Conservation (phyloP, 1,140 invertebrate genomes). For the Tetragnatha versicolor region DNA sequence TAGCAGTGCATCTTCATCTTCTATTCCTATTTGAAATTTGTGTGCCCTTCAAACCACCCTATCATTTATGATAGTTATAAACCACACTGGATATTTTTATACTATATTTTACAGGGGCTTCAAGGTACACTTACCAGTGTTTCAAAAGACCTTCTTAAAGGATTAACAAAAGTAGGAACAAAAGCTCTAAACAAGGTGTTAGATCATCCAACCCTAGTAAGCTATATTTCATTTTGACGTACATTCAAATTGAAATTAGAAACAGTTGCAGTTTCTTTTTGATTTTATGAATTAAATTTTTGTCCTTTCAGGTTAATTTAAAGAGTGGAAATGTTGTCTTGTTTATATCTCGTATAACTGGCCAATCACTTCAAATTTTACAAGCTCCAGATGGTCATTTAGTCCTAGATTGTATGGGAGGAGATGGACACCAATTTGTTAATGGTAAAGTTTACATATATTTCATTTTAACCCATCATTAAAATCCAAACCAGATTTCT, state of each 20-base stretch:
- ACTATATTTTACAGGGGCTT: slow-evolving; percentile 29
- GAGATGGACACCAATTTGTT: slow-evolving; percentile 50
- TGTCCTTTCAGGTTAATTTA: slow-evolving; percentile 24
- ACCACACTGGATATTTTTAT: no score
- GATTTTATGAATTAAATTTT: background rate
- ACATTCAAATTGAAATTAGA: background rate
- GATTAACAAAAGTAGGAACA: slow-evolving; percentile 32
- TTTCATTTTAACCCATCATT: no score
- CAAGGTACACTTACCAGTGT: slow-evolving; percentile 23
- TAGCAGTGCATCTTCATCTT: no score
- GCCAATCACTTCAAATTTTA: slow-evolving; percentile 42
- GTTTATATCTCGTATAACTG: slow-evolving; percentile 43
- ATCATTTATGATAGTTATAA: no score
- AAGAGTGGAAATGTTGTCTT: slow-evolving; percentile 50
- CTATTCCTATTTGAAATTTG: no score
- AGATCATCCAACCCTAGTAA: slow-evolving; percentile 50
- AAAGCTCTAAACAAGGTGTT: slow-evolving; percentile 45
- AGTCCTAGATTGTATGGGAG: slow-evolving; percentile 46
- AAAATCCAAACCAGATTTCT: no score
- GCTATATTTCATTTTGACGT: background rate
- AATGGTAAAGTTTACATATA: slow-evolving; percentile 44
- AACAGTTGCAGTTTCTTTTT: background rate
- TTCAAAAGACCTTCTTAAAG: slow-evolving; percentile 40
- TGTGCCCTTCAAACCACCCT: no score
- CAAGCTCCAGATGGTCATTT: slow-evolving; percentile 39